These are phyloP conservation scores for Ptychobarbus kaznakovi DNA, from an alignment of 2,797 vertebrate species.

Conservation along the genomic window DNA sequence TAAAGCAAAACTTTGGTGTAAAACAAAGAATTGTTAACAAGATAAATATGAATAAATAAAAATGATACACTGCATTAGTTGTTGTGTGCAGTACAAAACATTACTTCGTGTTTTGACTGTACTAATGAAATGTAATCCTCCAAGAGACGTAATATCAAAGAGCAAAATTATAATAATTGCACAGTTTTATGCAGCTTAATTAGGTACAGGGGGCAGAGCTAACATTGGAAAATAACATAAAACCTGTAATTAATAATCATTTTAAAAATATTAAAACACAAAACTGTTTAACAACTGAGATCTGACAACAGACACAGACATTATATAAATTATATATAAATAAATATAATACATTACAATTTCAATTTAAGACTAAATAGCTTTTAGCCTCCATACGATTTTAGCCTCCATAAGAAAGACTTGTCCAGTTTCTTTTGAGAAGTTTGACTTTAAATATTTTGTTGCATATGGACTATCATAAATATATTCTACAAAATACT, in stretches of 20 bases:
- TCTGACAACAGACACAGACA: background rate
- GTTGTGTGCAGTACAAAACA: background rate
- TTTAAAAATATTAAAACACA: background rate
- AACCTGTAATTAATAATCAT: background rate
- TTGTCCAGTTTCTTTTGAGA: background rate
- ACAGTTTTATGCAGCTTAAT: background rate
- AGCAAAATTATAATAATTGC: conserved; percentile 9
- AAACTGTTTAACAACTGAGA: background rate
- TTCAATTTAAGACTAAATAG: background rate
- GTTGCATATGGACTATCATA: background rate
- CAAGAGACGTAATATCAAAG: background rate
- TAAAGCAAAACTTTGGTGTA: background rate
- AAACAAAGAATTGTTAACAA: background rate
- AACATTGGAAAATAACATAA: background rate
- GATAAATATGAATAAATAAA: background rate
- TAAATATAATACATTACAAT: background rate
- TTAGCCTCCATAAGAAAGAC: background rate
- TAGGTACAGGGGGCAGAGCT: background rate
- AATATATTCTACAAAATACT: background rate
- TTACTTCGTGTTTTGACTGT: background rate
- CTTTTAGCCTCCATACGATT: too few species aligned
- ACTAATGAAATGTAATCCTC: background rate
- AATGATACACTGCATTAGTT: background rate
- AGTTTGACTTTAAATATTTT: background rate
- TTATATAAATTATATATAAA: background rate